Base-by-base conservation (phyloP, 2,888 invertebrate species). In the Labia minor region DNA sequence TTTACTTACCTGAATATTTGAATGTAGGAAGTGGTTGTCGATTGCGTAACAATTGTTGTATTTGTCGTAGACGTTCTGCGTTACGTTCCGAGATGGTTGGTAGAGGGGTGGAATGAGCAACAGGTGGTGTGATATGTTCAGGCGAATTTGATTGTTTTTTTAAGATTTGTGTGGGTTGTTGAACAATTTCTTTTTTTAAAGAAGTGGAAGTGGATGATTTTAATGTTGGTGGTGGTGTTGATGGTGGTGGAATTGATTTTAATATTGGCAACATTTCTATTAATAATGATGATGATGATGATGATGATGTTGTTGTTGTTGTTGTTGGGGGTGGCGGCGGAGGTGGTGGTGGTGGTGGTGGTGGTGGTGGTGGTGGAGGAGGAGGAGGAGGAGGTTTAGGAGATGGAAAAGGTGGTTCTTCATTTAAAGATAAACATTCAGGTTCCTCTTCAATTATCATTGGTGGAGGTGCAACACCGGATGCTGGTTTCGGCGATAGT, bases 201-300 rank as follows among this genome's bases (percentile, higher is more conserved):
- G 85, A 83, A 49, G 86, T 86, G 21, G 87, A 86, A 1, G 86
- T 85, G 74, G 83, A 86, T 75, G 87, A 88, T 74, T 87, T 82
- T 73, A 86, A 80, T 1, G 90, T 90, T 0, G 90, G 89, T 37
- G 16, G 26, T 14, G 11, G 11, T 19, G 1, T 66, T 62, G 8
- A 19, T 64, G 89, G 89, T 71, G 90, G 90, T 71, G 89, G 88
- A 21, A 86, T 84, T 68, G 84, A 84, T 77, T 83, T 85, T 69
- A 86, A 67, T 33, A 8, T 26, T 6, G 26, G 8, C 3, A 8
- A 6, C 3, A 26, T 8, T 6, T 26, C 8, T 6, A 26, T 26
- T 6, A 8, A 8, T 6, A 26, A 3, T 6, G 26, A 6, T 26
- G 26, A 26, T 6, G 26, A 26, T 6, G 8, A 6, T 6, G 26